Conservation (phyloP, 1,140 invertebrate genomes). For the Drosophila arizonae region DNA sequence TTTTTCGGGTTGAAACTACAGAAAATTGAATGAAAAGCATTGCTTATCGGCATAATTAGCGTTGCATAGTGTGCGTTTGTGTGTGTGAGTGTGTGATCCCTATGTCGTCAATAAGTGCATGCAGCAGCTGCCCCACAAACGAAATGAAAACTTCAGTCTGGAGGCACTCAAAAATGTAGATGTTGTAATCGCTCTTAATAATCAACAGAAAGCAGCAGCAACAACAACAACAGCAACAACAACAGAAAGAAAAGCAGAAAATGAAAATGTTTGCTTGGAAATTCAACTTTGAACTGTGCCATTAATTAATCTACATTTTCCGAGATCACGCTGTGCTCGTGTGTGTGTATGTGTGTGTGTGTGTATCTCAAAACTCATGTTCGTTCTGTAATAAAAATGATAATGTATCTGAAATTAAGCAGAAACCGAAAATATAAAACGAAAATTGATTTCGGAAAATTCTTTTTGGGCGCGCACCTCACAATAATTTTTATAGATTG, state of each 20-base stretch:
- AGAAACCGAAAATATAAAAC: conserved; percentile 42
- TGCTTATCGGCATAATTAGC: conserved; percentile 40
- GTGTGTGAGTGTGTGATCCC: neutral
- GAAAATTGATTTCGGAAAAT: conserved; percentile 15
- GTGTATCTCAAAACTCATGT: conserved; percentile 15
- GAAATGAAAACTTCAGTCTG: neutral
- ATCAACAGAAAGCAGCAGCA: conserved; percentile 45
- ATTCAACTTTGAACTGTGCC: conserved; percentile 81
- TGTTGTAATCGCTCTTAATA: conserved; percentile 76
- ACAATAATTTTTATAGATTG: conserved; percentile 66
- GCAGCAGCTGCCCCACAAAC: conserved; percentile 39
- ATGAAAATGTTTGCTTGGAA: conserved; percentile 58
- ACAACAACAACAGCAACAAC: conserved; percentile 10
- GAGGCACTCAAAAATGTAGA: conserved; percentile 54
- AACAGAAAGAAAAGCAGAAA: conserved; percentile 33
- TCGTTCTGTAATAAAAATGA: conserved; percentile 4
- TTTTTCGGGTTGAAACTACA: neutral
- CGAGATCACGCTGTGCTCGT: neutral
- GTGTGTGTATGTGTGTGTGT: conserved; percentile 19
- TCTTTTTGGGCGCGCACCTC: conserved; percentile 24
- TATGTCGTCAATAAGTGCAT: conserved; percentile 43
- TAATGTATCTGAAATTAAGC: conserved; percentile 51
- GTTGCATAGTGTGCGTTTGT: conserved; percentile 2
- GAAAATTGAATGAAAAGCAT: conserved; percentile 45
- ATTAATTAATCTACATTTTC: conserved; percentile 68